phyloP scores from a whole-genome alignment of 2,797 vertebrate genomes.

The Tinamus major region DNA sequence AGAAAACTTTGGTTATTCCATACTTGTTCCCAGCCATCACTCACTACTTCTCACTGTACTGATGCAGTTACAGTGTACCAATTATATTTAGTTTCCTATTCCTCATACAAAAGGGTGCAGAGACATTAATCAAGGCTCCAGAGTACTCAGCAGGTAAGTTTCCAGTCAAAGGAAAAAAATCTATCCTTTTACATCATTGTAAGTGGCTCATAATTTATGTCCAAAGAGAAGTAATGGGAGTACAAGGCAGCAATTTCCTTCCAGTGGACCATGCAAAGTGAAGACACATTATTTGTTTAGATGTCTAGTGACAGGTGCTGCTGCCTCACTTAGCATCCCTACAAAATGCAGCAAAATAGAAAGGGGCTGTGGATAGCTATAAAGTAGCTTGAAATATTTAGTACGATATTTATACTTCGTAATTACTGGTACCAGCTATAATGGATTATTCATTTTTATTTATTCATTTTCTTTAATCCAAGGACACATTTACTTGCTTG shows the following conservation, averaged over 20 bases:
- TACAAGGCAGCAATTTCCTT: constrained; percentile 45
- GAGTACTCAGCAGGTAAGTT: constrained; percentile 75
- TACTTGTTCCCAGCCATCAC: neutral
- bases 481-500: neutral
- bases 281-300: constrained; percentile 46
- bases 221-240: constrained; percentile 34
- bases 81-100: constrained; percentile 71
- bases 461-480: neutral
- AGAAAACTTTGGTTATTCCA: neutral
- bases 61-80: constrained; percentile 15
- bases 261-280: constrained; percentile 19
- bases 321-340: neutral
- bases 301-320: neutral
- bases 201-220: constrained; percentile 60
- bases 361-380: neutral
- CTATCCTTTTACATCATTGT: constrained; percentile 35
- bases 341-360: neutral
- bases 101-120: constrained; percentile 47
- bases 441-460: neutral
- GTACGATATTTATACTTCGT: neutral
- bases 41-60: neutral
- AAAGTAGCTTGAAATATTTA: neutral
- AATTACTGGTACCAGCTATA: neutral
- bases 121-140: constrained; percentile 77
- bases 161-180: constrained; percentile 23